phyloP scores from a whole-genome alignment of 2,888 invertebrate genomes.

The Apodemia zela region DNA sequence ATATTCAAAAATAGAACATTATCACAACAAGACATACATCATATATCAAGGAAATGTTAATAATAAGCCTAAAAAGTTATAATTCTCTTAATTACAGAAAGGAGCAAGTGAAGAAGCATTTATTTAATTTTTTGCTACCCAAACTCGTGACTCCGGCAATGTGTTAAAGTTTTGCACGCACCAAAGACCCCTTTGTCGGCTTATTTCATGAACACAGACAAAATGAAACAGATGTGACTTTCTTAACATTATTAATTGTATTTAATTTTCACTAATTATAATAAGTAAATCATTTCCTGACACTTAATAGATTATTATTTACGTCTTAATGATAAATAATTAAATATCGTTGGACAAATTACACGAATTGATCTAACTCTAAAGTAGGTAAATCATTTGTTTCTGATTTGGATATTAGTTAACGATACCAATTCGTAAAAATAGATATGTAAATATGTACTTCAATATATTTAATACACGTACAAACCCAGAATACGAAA shows the following conservation, averaged over 20 bases:
- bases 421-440: too few relatives aligned
- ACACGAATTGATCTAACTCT: too few relatives aligned
- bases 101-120: constrained; percentile 12
- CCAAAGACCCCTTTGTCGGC: constrained; percentile 49
- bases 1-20: neutral
- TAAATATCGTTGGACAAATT: too few relatives aligned
- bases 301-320: neutral
- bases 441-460: too few relatives aligned
- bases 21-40: neutral
- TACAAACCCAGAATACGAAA: too few relatives aligned
- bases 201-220: constrained; percentile 30
- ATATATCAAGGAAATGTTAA: neutral
- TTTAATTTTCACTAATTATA: constrained; percentile 1
- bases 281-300: neutral
- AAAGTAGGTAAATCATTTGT: too few relatives aligned
- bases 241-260: constrained; percentile 12
- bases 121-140: constrained; percentile 19
- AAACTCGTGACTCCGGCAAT: constrained; percentile 34
- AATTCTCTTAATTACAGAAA: constrained; percentile 20
- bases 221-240: constrained; percentile 20
- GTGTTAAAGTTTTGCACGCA: constrained; percentile 64
- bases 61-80: constrained; percentile 15
- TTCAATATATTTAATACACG: too few relatives aligned
- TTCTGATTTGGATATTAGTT: too few relatives aligned
- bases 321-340: too few relatives aligned